A percentile compares a stretch with the other conserved stretches of the same genome.
These are phyloP conservation scores for Cavia porcellus DNA, from an alignment of 2,113 vertebrate genomes.

Conservation along the genomic window DNA sequence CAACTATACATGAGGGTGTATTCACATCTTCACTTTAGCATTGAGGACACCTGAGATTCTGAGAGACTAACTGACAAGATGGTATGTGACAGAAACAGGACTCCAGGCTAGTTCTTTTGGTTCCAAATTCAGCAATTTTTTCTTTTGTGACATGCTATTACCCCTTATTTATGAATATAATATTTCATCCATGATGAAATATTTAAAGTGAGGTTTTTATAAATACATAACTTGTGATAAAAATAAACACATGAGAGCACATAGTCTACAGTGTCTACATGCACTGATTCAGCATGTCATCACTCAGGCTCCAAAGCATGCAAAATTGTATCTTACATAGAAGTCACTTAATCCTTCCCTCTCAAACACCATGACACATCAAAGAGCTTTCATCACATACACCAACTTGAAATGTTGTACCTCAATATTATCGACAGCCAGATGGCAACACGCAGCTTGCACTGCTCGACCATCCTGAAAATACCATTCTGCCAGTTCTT, in stretches of 20 bases:
- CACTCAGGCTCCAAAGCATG: not conserved
- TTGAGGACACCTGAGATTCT: not conserved
- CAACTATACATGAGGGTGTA: not conserved
- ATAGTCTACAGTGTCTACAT: not conserved
- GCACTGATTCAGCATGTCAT: not conserved
- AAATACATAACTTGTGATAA: not conserved
- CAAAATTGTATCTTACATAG: not conserved
- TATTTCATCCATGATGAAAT: not conserved
- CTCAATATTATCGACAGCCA: constrained; percentile 95
- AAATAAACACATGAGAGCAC: not conserved
- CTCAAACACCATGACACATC: not conserved
- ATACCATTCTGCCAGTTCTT: constrained; percentile 96
- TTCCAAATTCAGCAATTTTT: not conserved
- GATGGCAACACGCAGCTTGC: constrained; percentile 95
- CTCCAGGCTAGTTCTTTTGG: not conserved
- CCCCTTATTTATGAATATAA: not conserved
- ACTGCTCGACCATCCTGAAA: constrained; percentile 95
- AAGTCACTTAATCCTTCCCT: not conserved
- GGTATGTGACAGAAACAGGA: not conserved
- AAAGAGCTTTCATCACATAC: not conserved
- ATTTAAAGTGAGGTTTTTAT: not conserved
- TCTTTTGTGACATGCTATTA: not conserved
- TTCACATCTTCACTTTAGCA: not conserved
- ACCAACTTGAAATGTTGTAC: constrained; percentile 85
- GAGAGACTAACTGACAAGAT: not conserved